A percentile compares a stretch with the other conserved stretches of the same genome.
Conservation (phyloP, 2,113 vertebrate genomes). For the Myrmophylax atrothorax region DNA sequence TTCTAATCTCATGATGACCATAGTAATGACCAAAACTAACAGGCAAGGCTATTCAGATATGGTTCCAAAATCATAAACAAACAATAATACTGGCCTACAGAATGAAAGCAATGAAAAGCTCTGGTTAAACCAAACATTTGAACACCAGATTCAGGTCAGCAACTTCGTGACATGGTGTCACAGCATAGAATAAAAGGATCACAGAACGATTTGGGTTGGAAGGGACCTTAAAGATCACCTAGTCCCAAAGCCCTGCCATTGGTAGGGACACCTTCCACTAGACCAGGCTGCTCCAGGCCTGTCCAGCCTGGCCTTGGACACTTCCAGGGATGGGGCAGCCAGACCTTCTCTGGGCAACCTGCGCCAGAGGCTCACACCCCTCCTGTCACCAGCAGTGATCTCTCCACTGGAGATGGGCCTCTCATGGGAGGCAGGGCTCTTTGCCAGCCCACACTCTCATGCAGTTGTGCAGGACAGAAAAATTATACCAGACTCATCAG, state of each 20-base stretch:
- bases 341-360: not conserved
- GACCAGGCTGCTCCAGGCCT: not conserved
- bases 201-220: not conserved
- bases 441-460: not conserved
- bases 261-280: not conserved
- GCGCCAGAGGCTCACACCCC: not conserved
- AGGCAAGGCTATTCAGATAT: not conserved
- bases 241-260: not conserved
- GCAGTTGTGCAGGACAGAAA: not conserved
- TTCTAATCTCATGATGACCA: not conserved
- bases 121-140: not conserved
- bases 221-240: not conserved
- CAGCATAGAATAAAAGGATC: not conserved
- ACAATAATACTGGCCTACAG: not conserved
- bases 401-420: rapidly evolving
- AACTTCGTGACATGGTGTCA: too few relatives aligned
- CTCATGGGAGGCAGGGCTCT: too few relatives aligned
- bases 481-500: not conserved
- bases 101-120: not conserved
- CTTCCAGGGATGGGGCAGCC: not conserved
- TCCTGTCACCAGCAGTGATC: not conserved
- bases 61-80: not conserved
- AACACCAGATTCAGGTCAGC: not conserved
- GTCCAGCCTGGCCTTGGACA: not conserved
- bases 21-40: not conserved